A percentile compares a stretch with the other conserved stretches of the same genome.
Conservation (phyloP, 37 sponge, comb jelly and placozoan species). For the Ephydatia muelleri region DNA sequence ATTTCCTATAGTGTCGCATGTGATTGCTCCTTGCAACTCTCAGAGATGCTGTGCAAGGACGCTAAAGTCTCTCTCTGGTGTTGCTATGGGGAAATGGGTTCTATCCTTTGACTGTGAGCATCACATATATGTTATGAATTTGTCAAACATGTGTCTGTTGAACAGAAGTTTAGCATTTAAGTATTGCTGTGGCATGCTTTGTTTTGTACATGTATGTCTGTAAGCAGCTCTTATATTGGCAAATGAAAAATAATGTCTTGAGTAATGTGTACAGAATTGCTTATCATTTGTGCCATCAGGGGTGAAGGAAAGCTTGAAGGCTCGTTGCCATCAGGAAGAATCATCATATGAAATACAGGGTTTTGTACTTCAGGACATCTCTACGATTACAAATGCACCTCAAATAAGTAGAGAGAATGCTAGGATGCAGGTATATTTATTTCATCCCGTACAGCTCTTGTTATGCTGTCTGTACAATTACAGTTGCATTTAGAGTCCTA, state of each 20-base stretch:
- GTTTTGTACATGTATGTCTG: too few relatives aligned
- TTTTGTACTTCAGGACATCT: not conserved
- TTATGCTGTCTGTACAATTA: too few relatives aligned
- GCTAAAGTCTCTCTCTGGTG: constrained; percentile 63
- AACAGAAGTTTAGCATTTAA: too few relatives aligned
- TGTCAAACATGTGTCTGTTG: not conserved
- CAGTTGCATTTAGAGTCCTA: too few relatives aligned
- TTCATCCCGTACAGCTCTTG: not conserved
- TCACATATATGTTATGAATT: not conserved
- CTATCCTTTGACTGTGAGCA: constrained; percentile 55
- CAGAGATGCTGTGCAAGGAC: constrained; percentile 66
- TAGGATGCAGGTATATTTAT: not conserved
- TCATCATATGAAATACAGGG: not conserved
- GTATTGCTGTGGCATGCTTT: too few relatives aligned
- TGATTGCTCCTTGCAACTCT: constrained; percentile 29
- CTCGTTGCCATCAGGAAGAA: not conserved
- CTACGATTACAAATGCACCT: not conserved
- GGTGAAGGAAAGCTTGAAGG: not conserved
- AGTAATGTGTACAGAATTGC: too few relatives aligned
- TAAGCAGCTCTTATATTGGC: too few relatives aligned
- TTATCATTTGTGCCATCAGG: not conserved
- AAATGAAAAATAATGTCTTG: too few relatives aligned
- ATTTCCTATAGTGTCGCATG: constrained; percentile 44
- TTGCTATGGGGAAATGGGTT: constrained; percentile 61
- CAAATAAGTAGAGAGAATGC: not conserved